These are phyloP conservation scores for Drosophila dives DNA, from an alignment of 2,888 invertebrate genomes.

Conservation along the genomic window DNA sequence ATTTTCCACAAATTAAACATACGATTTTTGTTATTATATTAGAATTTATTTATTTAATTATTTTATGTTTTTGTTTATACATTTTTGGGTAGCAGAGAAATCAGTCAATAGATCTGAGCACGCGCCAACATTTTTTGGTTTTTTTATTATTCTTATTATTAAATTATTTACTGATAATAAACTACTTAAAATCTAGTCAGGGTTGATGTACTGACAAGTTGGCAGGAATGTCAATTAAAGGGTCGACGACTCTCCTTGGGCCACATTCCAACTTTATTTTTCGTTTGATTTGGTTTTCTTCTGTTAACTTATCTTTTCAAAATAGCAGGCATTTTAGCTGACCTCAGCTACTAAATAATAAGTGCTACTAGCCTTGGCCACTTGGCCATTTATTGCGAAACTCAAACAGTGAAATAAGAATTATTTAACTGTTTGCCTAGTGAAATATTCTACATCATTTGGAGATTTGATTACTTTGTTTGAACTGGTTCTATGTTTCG, in stretches of 20 bases:
- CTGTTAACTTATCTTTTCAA: not conserved
- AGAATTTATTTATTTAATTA: too few species aligned
- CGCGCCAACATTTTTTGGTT: not conserved
- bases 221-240: conserved; percentile 6
- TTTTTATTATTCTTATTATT: not conserved
- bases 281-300: not conserved
- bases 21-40: not conserved
- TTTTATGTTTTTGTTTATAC: not conserved
- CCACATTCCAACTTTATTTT: conserved; percentile 1
- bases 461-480: not conserved
- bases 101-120: conserved; percentile 8
- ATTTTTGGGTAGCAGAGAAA: not conserved
- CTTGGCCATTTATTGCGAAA: not conserved
- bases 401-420: not conserved
- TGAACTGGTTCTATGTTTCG: not conserved
- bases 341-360: not conserved
- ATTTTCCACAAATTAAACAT: conserved; percentile 8
- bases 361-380: not conserved
- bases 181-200: not conserved
- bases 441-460: not conserved
- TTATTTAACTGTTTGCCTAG: not conserved
- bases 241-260: conserved; percentile 1
- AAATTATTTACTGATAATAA: not conserved
- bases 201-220: conserved; percentile 11
- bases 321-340: not conserved